Evolutionary conservation across 2,797 vertebrate species (phyloP).

Genomic region (Nothura maculosa): DNA sequence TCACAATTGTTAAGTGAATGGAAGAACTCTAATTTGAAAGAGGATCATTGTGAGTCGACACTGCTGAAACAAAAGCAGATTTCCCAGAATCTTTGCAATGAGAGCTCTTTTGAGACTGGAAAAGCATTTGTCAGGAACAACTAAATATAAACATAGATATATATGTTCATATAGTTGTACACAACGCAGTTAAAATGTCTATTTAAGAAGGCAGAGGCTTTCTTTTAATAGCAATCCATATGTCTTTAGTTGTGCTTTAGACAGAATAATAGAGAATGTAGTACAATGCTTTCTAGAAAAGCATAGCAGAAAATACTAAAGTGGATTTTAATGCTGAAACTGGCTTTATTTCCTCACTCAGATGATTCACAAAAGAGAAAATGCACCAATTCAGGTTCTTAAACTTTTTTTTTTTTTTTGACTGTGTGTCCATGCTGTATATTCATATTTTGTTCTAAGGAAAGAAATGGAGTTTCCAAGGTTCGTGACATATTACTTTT

Average conservation of each 20-base stretch:
- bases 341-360: neutral
- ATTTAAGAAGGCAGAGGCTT: neutral
- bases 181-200: neutral
- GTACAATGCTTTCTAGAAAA: neutral
- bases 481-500: too few species aligned
- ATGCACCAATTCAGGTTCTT: neutral
- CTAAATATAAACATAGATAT: neutral
- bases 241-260: neutral
- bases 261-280: fast-evolving
- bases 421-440: fast-evolving
- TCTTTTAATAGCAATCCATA: neutral
- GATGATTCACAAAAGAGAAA: neutral
- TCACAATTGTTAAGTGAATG: slow-evolving; percentile 36
- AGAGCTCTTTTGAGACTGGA: neutral
- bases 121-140: fast-evolving
- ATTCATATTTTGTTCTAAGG: neutral
- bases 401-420: neutral
- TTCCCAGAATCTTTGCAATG: neutral
- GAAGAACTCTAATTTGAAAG: neutral
- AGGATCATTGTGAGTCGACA: neutral
- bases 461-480: neutral
- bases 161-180: neutral
- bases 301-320: neutral
- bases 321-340: neutral
- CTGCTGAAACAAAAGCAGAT: neutral